A percentile compares a stretch with the other conserved stretches of the same genome.
Conservation (phyloP, 2,888 invertebrate species). For the Drosophila kambysellisi region DNA sequence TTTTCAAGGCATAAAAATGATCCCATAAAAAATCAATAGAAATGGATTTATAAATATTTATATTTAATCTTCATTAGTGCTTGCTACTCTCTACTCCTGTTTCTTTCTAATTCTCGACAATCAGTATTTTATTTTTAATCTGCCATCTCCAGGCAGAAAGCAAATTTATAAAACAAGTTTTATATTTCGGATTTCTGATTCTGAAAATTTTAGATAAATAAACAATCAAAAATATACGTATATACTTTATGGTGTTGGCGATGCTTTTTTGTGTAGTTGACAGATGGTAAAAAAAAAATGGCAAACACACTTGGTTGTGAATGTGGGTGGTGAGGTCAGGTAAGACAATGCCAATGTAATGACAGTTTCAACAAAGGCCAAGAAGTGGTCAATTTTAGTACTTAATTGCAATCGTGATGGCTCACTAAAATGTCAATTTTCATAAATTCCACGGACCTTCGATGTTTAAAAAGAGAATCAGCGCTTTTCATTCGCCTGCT, state of each 20-base stretch:
- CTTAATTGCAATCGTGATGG: constrained; percentile 67
- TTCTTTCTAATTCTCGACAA: neutral
- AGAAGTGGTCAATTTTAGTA: constrained; percentile 26
- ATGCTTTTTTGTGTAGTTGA: neutral
- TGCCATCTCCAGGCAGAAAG: neutral
- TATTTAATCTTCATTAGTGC: neutral
- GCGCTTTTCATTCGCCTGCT: constrained; percentile 39
- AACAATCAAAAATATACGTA: neutral
- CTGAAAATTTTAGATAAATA: neutral
- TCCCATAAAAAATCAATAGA: neutral
- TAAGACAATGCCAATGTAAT: neutral
- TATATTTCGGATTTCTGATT: neutral
- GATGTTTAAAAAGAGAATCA: constrained; percentile 13
- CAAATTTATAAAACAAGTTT: neutral
- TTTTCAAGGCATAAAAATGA: neutral
- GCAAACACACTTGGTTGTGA: neutral
- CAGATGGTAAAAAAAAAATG: neutral
- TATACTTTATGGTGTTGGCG: neutral
- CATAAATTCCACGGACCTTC: constrained; percentile 47
- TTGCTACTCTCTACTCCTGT: neutral
- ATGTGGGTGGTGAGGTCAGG: neutral
- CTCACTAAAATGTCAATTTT: constrained; percentile 72
- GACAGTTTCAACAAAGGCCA: neutral
- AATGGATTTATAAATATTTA: neutral
- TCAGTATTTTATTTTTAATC: neutral